Percentiles rank a stretch among this genome's conserved stretches.
Evolutionary conservation across 2,888 invertebrate species (phyloP).

Genomic region (Adineta ricciae): DNA sequence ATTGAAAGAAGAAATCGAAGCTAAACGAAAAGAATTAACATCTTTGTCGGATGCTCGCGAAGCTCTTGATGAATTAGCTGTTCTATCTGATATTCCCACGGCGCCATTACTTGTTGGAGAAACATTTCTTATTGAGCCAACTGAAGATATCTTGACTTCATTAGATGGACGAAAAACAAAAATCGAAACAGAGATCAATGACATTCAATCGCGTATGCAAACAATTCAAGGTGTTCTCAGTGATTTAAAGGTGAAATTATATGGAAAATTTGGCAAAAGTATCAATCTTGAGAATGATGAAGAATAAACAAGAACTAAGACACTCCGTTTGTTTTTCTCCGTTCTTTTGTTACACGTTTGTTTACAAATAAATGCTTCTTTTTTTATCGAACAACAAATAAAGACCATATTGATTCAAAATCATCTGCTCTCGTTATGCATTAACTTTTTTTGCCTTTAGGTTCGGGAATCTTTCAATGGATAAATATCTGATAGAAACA

Average conservation of each 20-base stretch:
- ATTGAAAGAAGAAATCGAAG: conserved; percentile 71
- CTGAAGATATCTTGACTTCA: not conserved
- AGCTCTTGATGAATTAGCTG: conserved; percentile 4
- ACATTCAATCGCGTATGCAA: not conserved
- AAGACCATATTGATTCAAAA: no score
- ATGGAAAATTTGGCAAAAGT: conserved; percentile 18
- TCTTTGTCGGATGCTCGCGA: not conserved
- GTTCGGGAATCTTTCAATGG: no score
- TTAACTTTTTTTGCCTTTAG: no score
- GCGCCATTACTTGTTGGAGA: conserved; percentile 7
- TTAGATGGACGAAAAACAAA: not conserved
- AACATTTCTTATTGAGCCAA: conserved; percentile 13
- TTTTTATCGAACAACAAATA: no score
- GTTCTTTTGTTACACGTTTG: no score
- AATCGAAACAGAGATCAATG: not conserved
- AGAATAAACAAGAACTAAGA: no score
- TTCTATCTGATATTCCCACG: not conserved
- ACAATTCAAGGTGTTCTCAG: not conserved
- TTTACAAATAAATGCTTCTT: no score
- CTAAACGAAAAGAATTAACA: conserved; percentile 57
- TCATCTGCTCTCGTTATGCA: no score
- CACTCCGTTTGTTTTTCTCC: no score
- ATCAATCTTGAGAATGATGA: not conserved
- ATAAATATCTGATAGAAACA: not conserved
- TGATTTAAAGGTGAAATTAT: conserved; percentile 2